phyloP scores from a whole-genome alignment of 2,797 vertebrate species.

The Coracias cyanogaster region DNA sequence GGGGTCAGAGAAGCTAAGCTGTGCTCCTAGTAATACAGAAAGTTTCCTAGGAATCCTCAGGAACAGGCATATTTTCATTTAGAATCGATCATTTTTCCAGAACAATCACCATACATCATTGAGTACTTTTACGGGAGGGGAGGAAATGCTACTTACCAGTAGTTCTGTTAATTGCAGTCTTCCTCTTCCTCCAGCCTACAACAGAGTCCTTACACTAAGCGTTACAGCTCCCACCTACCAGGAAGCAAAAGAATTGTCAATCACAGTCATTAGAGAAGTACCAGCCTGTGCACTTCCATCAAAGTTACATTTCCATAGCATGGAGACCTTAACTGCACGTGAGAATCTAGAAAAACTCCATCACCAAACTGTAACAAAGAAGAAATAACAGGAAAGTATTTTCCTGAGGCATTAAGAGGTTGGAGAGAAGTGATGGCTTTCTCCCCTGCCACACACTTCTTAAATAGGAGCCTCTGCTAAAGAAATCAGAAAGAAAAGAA shows the following conservation, averaged over 20 bases:
- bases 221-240: slow-evolving; percentile 74
- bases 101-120: neutral
- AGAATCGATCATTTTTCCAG: neutral
- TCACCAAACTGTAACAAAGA: neutral
- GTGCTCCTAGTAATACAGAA: neutral
- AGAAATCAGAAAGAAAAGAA: neutral
- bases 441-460: neutral
- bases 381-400: neutral
- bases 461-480: neutral
- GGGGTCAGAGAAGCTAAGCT: neutral
- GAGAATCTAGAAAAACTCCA: neutral
- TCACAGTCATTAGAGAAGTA: slow-evolving; percentile 31
- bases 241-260: slow-evolving; percentile 77
- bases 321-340: neutral
- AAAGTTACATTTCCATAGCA: slow-evolving; percentile 18
- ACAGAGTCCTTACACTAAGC: slow-evolving; percentile 74
- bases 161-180: slow-evolving; percentile 49
- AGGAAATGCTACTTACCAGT: slow-evolving; percentile 64
- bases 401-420: neutral
- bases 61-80: neutral
- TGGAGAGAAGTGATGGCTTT: neutral
- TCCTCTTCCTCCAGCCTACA: slow-evolving; percentile 74
- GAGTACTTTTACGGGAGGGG: neutral
- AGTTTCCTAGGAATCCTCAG: neutral
- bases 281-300: neutral